Conservation (phyloP, 2,888 invertebrate species). For the Pachliopta kotzebuea region DNA sequence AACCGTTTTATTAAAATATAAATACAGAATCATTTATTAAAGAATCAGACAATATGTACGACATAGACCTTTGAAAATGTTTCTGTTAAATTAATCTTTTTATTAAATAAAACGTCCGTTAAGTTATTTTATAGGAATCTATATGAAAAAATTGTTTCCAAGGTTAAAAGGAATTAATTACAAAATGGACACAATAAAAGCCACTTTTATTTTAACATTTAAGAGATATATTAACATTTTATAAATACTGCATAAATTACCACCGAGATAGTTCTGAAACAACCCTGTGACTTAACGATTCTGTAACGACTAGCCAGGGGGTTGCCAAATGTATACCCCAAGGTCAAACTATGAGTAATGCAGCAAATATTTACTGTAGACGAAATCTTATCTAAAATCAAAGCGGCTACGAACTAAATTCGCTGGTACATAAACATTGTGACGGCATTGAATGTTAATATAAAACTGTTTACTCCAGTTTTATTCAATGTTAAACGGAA, state of each 20-base stretch:
- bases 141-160: too few species aligned
- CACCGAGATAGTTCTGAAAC: constrained; percentile 26
- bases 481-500: constrained; percentile 7
- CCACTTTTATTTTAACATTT: too few species aligned
- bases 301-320: constrained; percentile 41
- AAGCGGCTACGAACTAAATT: constrained; percentile 10
- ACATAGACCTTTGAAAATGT: too few species aligned
- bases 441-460: not conserved
- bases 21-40: too few species aligned
- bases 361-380: constrained; percentile 34
- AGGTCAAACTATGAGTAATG: constrained; percentile 43
- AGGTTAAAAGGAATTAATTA: too few species aligned
- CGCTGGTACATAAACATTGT: not conserved
- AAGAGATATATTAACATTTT: not conserved
- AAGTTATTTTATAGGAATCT: too few species aligned
- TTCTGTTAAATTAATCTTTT: too few species aligned
- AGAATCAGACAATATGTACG: too few species aligned
- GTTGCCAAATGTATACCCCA: constrained; percentile 47
- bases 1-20: too few species aligned
- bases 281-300: constrained; percentile 44
- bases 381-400: constrained; percentile 16
- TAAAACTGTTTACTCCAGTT: not conserved
- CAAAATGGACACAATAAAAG: too few species aligned
- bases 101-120: too few species aligned
- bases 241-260: not conserved